Evolutionary conservation across 53 echinoderm and acorn worm species (phyloP), one percentile per base, ranked within the genome.

Genomic region (Actinopyga echinites): DNA sequence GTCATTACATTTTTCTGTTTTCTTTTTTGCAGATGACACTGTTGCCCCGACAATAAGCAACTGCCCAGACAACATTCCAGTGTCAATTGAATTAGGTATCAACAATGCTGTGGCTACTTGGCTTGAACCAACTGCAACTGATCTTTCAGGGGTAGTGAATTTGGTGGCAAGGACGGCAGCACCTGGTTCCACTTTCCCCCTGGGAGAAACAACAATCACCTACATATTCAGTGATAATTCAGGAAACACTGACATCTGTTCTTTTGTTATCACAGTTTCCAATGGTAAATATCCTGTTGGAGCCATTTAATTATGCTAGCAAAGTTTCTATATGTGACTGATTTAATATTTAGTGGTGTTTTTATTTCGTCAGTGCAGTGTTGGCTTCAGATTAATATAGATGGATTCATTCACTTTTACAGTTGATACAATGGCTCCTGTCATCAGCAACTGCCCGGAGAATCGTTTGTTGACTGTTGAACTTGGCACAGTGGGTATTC

Each of bases 181-280:
- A 5, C 82, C 90, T 5, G 90, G 87, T 2, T 82, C 87, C 74
- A 9, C 26, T 26, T 90, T 93, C 56, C 8, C 17, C 52, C 12
- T 60, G 1, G 93, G 93, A 15, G 53, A 80, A 17, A 81, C 87
- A 12, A 61, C 49, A n/a, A 90, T 93, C 35, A 84, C 84, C 4
- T 90, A 90, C 81, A 90, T 84, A 13, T 90, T 90, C 85, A 67
- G 82, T 22, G 93, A 93, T 60, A 63, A 57, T 2, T 59, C 84
- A 13, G 64, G 64, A 56, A 93, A 93, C 36, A 28, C 45, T 10
- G 42, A 84, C 9, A 20, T 54, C 22, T 89, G 90, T 36, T 25
- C 59, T 9, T 93, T 93, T 24, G 52, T 54, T 44, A 75, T 93
- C 57, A 87, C 82, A 38, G 90, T 93, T 20, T 53, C 40, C 38